Evolutionary conservation across 2,797 vertebrate species (phyloP).

Genomic region (Columba guinea): DNA sequence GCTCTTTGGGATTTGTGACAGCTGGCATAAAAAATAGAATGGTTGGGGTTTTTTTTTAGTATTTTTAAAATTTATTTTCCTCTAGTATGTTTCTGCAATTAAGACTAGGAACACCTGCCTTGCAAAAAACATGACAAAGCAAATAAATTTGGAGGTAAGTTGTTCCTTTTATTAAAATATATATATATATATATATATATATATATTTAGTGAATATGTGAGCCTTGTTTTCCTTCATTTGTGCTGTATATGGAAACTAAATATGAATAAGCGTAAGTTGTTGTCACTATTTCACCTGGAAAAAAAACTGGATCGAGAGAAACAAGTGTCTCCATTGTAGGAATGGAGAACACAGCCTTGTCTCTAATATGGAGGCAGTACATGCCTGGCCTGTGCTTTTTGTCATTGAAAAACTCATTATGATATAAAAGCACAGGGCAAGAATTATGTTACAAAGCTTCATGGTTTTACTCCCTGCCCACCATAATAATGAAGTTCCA

Average conservation of each 20-base stretch:
- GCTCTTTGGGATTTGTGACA: background rate
- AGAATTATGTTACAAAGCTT: background rate
- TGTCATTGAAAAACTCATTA: background rate
- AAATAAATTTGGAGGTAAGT: background rate
- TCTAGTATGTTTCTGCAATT: background rate
- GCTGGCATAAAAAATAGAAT: background rate
- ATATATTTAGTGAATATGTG: background rate
- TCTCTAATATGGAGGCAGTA: background rate
- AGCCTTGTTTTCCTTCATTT: background rate
- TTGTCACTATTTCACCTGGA: background rate
- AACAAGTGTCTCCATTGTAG: background rate
- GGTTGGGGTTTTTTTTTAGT: background rate
- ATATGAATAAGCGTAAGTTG: background rate
- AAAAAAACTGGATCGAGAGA: background rate
- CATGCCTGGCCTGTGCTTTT: background rate
- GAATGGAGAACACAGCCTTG: background rate
- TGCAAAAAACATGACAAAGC: background rate
- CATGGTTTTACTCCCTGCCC: background rate
- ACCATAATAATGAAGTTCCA: background rate
- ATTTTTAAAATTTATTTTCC: background rate
- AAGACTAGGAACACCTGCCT: background rate
- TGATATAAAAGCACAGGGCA: background rate
- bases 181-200: background rate
- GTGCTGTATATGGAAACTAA: background rate
- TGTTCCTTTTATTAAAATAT: rapidly evolving